A percentile compares a stretch with the other conserved stretches of the same genome.
Conservation (phyloP, 2,888 invertebrate genomes). For the Amphimallon solstitiale region DNA sequence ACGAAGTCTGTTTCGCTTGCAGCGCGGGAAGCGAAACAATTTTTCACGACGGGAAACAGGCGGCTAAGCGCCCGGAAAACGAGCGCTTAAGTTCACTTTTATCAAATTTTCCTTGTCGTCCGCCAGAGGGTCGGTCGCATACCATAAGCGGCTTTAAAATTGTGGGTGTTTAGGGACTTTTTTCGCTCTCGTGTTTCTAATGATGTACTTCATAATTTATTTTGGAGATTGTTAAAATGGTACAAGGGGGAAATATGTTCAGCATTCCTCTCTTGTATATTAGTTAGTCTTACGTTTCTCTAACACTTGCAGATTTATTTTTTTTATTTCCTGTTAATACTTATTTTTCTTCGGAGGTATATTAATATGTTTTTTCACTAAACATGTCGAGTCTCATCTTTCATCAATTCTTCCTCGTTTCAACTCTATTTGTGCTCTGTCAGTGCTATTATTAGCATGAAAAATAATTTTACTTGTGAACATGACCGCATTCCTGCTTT, state of each 20-base stretch:
- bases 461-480: too few species aligned
- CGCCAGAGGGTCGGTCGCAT: slow-evolving; percentile 1
- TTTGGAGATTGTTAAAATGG: slow-evolving; percentile 55
- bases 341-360: too few species aligned
- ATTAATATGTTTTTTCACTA: too few species aligned
- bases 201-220: slow-evolving; percentile 50
- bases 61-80: slow-evolving; percentile 58
- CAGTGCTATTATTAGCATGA: too few species aligned
- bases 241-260: slow-evolving; percentile 45
- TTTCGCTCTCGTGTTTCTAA: not conserved
- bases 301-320: too few species aligned
- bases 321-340: too few species aligned
- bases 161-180: not conserved
- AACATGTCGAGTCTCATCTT: too few species aligned
- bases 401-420: too few species aligned
- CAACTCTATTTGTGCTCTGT: too few species aligned
- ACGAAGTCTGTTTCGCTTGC: not conserved
- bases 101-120: slow-evolving; percentile 53
- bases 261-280: not conserved
- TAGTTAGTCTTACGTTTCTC: too few species aligned
- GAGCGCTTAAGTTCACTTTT: slow-evolving; percentile 59
- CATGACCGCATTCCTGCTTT: too few species aligned
- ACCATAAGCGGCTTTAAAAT: slow-evolving; percentile 3
- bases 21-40: slow-evolving; percentile 44
- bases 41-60: slow-evolving; percentile 52